Conservation (phyloP, 2,888 invertebrate genomes). For the Endomychus coccineus region DNA sequence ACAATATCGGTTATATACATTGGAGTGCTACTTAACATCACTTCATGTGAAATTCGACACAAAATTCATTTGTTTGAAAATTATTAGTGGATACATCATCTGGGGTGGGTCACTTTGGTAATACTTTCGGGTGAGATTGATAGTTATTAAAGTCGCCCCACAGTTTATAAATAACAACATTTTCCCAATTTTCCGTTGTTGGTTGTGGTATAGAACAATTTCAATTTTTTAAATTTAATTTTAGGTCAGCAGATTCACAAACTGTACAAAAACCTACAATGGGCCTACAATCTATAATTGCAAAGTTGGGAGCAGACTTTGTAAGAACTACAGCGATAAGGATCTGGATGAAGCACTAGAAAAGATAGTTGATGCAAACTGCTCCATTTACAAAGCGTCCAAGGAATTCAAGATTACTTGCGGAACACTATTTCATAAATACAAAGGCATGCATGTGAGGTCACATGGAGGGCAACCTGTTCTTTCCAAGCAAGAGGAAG, state of each 20-base stretch:
- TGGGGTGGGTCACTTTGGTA: too few species aligned
- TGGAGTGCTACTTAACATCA: too few species aligned
- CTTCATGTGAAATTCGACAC: too few species aligned
- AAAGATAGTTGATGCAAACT: constrained; percentile 15
- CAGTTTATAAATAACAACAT: too few species aligned
- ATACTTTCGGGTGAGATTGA: too few species aligned
- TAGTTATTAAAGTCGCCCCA: too few species aligned
- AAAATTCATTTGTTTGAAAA: too few species aligned
- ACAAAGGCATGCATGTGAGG: constrained; percentile 10
- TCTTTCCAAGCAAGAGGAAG: constrained; percentile 9
- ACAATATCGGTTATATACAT: too few species aligned
- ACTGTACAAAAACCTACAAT: not conserved
- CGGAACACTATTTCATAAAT: constrained; percentile 14
- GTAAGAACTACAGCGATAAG: constrained; percentile 7
- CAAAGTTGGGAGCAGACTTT: constrained; percentile 13
- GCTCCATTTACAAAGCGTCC: constrained; percentile 14
- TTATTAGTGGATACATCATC: too few species aligned
- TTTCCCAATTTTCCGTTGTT: too few species aligned
- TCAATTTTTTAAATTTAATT: not conserved
- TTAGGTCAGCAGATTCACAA: not conserved
- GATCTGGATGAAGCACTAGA: constrained; percentile 15
- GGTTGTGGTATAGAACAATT: too few species aligned
- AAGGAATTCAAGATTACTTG: constrained; percentile 13
- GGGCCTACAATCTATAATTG: constrained; percentile 3
- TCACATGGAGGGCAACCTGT: constrained; percentile 11